phyloP scores from a whole-genome alignment of 2,797 vertebrate genomes.

The Malurus splendens region DNA sequence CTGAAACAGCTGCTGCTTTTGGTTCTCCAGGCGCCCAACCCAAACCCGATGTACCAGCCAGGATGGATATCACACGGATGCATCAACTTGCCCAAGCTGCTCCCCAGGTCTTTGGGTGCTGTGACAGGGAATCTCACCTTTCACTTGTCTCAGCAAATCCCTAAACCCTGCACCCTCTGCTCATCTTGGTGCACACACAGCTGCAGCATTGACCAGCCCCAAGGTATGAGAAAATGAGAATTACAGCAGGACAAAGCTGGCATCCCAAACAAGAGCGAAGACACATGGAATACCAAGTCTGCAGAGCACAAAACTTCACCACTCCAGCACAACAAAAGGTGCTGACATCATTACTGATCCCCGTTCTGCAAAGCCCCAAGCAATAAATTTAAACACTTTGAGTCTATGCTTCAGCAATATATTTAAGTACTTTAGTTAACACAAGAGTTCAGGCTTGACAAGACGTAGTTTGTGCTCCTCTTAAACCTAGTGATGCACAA shows the following conservation, averaged over 20 bases:
- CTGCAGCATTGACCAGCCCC: background rate
- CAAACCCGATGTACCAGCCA: rapidly evolving
- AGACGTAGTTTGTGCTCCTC: background rate
- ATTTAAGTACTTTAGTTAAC: background rate
- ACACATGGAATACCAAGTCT: background rate
- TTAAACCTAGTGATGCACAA: background rate
- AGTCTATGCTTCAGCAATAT: background rate
- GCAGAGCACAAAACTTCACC: background rate
- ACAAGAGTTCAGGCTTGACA: background rate
- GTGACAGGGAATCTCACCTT: background rate
- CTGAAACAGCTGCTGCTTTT: background rate
- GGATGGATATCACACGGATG: background rate
- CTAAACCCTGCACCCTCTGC: background rate
- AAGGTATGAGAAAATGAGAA: background rate
- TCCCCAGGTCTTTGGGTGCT: background rate
- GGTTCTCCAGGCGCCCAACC: background rate
- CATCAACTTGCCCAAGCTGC: background rate
- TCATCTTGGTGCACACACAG: rapidly evolving
- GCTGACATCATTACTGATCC: background rate
- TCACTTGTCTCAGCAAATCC: background rate
- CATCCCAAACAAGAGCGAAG: background rate
- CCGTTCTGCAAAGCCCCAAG: background rate
- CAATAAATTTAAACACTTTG: background rate
- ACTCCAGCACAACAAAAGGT: background rate
- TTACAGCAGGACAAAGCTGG: background rate